Percentiles rank a stretch among this genome's conserved stretches.
These are phyloP conservation scores for Nanger granti DNA, from an alignment of 2,113 vertebrate species.

Conservation along the genomic window DNA sequence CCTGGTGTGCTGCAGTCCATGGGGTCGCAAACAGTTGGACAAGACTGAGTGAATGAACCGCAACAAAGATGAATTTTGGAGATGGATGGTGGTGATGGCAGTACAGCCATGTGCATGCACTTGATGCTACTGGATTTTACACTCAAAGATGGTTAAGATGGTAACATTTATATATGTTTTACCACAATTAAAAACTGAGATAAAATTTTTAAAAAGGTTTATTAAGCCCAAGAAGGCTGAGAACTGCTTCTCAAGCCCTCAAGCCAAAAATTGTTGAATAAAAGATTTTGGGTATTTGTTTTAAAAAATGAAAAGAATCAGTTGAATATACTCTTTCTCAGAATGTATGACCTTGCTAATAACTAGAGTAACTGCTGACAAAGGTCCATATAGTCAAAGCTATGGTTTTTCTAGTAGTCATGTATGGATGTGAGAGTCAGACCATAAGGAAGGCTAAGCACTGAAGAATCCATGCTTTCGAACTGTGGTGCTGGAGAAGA, in stretches of 20 bases:
- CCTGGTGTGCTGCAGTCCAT: neutral
- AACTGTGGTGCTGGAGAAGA: neutral
- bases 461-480: neutral
- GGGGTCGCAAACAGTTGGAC: rapidly evolving
- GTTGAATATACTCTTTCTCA: neutral
- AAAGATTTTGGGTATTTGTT: neutral
- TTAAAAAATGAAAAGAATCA: neutral
- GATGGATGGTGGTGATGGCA: rapidly evolving
- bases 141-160: neutral
- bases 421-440: neutral
- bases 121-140: neutral
- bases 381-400: neutral
- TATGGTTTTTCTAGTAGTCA: neutral
- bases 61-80: neutral
- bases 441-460: neutral
- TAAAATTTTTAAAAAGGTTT: neutral
- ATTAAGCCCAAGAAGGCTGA: neutral
- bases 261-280: neutral
- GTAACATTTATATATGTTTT: no score
- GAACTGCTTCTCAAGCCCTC: neutral
- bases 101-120: rapidly evolving
- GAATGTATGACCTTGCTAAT: neutral
- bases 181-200: neutral
- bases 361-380: neutral
- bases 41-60: neutral